A percentile compares a stretch with the other conserved stretches of the same genome.
Evolutionary conservation across 2,797 vertebrate genomes (phyloP).

Genomic region (Molossus alvarezi): DNA sequence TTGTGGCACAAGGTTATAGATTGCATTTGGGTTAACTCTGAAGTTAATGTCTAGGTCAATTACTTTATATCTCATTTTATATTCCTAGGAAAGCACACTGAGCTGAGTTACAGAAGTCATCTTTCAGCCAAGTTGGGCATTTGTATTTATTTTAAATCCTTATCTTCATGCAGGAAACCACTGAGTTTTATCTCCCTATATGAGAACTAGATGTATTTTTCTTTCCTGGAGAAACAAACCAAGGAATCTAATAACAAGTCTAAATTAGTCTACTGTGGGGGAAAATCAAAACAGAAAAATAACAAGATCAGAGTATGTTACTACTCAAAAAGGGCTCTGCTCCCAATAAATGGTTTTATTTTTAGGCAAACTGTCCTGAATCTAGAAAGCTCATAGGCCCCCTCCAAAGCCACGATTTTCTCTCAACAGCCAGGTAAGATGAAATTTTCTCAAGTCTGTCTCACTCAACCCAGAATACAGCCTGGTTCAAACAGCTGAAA

Average conservation of each 20-base stretch:
- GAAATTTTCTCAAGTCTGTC: not conserved
- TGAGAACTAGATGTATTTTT: conserved; percentile 8
- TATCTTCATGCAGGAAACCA: conserved; percentile 33
- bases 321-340: not conserved
- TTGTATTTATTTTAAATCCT: conserved; percentile 64
- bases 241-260: conserved; percentile 1
- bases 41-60: conserved; percentile 27
- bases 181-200: not conserved
- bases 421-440: not conserved
- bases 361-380: not conserved
- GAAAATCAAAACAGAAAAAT: not conserved
- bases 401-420: not conserved
- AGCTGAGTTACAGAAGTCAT: not conserved
- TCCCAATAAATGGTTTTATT: not conserved
- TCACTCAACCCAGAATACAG: not conserved
- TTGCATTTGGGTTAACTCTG: conserved; percentile 55
- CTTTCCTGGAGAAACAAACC: conserved; percentile 45
- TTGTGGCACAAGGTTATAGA: not conserved
- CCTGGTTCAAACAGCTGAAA: conserved; percentile 21
- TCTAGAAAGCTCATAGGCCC: not conserved
- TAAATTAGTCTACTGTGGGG: not conserved
- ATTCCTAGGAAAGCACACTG: not conserved
- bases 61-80: conserved; percentile 20
- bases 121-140: conserved; percentile 33
- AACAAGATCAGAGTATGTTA: not conserved